Percentiles rank a stretch among this genome's conserved stretches.
Conservation (phyloP, 2,113 vertebrate species). For the Mastomys natalensis region DNA sequence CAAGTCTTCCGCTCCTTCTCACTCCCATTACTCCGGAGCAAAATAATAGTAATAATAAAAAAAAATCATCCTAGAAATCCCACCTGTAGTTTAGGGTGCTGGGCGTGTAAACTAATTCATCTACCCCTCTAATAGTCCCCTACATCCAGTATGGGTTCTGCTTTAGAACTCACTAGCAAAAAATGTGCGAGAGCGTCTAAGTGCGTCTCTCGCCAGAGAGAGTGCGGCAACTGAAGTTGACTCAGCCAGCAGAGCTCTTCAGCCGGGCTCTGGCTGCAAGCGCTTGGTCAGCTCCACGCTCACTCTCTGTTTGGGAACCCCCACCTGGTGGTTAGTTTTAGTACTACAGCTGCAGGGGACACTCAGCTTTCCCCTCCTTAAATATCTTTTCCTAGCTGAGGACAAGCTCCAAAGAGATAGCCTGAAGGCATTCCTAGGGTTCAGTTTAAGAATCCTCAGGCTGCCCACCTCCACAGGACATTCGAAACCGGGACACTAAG, state of each 20-base stretch:
- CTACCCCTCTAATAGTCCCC: neutral
- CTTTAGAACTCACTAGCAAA: neutral
- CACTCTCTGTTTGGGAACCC: slow-evolving; percentile 85
- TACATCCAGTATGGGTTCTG: neutral
- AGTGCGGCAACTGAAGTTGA: slow-evolving; percentile 1
- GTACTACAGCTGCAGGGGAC: slow-evolving; percentile 71
- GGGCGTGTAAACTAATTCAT: slow-evolving; percentile 26
- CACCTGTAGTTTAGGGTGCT: slow-evolving; percentile 10
- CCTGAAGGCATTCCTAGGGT: neutral
- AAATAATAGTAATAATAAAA: neutral
- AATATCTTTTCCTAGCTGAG: neutral
- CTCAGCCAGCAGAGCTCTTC: neutral
- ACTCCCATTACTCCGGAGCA: neutral
- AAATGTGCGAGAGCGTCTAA: neutral
- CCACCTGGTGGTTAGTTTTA: slow-evolving; percentile 82
- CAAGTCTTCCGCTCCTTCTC: neutral
- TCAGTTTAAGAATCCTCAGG: neutral
- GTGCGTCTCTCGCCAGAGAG: neutral
- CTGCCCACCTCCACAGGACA: neutral
- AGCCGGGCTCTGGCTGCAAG: neutral
- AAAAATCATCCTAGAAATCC: neutral
- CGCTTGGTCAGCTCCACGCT: slow-evolving; percentile 6
- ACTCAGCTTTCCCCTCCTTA: neutral
- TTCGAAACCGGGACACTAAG: neutral
- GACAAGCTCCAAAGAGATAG: neutral